Percentiles rank a stretch among this genome's conserved stretches.
phyloP scores from a whole-genome alignment of 2,113 vertebrate species.

The Cynocephalus volans region DNA sequence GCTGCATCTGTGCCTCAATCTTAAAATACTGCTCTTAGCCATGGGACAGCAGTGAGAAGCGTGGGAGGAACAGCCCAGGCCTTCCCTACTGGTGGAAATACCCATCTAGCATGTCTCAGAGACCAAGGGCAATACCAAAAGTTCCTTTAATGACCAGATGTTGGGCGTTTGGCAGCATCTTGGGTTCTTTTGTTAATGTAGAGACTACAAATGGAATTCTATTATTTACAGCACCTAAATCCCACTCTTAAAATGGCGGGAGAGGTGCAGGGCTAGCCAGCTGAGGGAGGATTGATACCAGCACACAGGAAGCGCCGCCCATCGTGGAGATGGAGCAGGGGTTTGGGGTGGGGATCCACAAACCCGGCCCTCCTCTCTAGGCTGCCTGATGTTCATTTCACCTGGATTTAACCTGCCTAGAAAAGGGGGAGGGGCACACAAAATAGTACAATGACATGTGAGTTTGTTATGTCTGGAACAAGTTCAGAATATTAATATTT shows the following conservation, averaged over 20 bases:
- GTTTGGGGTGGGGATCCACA: fast-evolving
- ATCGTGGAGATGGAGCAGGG: fast-evolving
- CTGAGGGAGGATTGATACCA: not conserved
- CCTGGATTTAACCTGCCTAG: not conserved
- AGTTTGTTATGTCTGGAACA: not conserved
- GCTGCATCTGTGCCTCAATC: not conserved
- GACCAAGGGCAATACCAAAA: not conserved
- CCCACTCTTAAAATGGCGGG: not conserved
- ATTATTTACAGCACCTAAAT: not conserved
- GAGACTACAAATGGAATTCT: not conserved
- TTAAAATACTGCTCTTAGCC: not conserved
- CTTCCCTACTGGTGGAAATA: not conserved
- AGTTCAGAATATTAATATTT: conserved; percentile 21
- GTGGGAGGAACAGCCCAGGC: not conserved
- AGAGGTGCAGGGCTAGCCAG: fast-evolving
- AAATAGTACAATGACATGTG: not conserved
- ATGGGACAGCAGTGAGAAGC: not conserved
- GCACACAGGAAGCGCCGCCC: not conserved
- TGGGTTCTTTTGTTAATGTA: not conserved
- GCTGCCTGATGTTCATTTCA: not conserved
- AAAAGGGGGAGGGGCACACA: not conserved
- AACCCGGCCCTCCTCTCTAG: not conserved
- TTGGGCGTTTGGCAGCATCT: not conserved
- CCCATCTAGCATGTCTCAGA: not conserved
- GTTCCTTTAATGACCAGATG: not conserved